A percentile compares a stretch with the other conserved stretches of the same genome.
phyloP scores from a whole-genome alignment of 2,113 vertebrate genomes.

The Collichthys lucidus region DNA sequence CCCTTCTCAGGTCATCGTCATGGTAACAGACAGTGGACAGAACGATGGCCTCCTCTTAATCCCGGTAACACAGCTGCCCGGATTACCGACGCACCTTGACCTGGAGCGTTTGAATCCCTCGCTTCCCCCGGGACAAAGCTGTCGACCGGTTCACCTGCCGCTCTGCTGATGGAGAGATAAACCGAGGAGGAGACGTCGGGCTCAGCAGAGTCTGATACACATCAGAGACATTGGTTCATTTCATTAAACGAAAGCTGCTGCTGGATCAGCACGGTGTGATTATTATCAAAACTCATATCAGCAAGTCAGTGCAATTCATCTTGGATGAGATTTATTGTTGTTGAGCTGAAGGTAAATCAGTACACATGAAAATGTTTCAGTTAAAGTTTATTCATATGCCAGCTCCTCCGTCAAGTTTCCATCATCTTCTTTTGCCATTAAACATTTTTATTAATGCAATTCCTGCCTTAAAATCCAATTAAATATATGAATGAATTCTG shows the following conservation, averaged over 20 bases:
- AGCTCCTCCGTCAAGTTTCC: too few relatives aligned
- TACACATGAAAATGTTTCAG: neutral
- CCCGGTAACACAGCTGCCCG: slow-evolving; percentile 76
- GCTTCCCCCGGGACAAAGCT: slow-evolving; percentile 74
- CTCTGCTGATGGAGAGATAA: slow-evolving; percentile 76
- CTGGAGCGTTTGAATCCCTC: slow-evolving; percentile 63
- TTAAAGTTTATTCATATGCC: neutral
- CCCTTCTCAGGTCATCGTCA: slow-evolving; percentile 22
- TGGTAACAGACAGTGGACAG: slow-evolving; percentile 55
- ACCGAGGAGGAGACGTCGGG: slow-evolving; percentile 15
- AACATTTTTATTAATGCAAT: neutral
- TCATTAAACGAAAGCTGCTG: slow-evolving; percentile 25
- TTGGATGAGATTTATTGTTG: neutral
- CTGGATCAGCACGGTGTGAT: neutral
- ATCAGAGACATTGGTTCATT: slow-evolving; percentile 29
- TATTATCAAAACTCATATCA: neutral
- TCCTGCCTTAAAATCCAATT: too few relatives aligned
- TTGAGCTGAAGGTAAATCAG: neutral
- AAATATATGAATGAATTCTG: too few relatives aligned
- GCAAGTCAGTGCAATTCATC: neutral
- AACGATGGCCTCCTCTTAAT: slow-evolving; percentile 64
- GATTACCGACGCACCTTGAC: slow-evolving; percentile 78
- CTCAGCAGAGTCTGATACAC: slow-evolving; percentile 15
- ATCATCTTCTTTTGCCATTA: too few relatives aligned
- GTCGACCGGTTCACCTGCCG: slow-evolving; percentile 70